These are phyloP conservation scores for Trichonephila inaurata DNA, from an alignment of 1,140 invertebrate species.

Conservation along the genomic window DNA sequence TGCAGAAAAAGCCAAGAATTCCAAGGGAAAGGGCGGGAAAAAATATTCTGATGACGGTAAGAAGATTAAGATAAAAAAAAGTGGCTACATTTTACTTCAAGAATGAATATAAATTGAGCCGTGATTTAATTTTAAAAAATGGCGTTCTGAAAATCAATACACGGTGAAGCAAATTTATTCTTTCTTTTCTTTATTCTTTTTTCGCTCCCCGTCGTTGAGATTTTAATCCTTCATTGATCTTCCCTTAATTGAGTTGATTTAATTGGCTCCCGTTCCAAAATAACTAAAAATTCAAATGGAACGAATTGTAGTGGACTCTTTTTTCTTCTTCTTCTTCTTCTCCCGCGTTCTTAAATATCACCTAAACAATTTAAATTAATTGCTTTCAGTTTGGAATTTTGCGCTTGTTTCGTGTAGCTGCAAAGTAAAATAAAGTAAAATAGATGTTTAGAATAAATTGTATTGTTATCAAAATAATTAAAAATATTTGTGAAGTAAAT, in stretches of 20 bases:
- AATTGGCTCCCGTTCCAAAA: not conserved
- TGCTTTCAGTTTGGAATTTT: not conserved
- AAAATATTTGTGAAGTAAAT: no score
- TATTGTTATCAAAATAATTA: no score
- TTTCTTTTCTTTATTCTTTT: not conserved
- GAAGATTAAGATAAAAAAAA: conserved; percentile 16
- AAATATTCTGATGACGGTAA: conserved; percentile 9
- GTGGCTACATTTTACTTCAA: not conserved
- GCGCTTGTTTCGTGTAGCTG: no score
- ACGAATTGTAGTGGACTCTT: not conserved
- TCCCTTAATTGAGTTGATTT: conserved; percentile 20
- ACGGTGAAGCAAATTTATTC: not conserved
- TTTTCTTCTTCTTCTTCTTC: not conserved
- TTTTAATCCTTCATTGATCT: conserved; percentile 20
- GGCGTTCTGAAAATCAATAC: conserved; percentile 17
- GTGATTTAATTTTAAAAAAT: conserved; percentile 52
- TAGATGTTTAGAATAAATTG: no score
- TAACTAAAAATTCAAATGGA: conserved; percentile 16
- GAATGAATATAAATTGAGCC: conserved; percentile 41
- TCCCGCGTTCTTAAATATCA: not conserved
- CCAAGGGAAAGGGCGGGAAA: not conserved
- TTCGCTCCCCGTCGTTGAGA: not conserved
- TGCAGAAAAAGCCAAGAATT: not conserved
- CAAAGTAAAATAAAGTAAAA: no score
- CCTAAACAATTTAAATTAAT: not conserved